These are phyloP conservation scores for Acrocephalus kingi DNA, from an alignment of 2,113 vertebrate species.

Conservation along the genomic window DNA sequence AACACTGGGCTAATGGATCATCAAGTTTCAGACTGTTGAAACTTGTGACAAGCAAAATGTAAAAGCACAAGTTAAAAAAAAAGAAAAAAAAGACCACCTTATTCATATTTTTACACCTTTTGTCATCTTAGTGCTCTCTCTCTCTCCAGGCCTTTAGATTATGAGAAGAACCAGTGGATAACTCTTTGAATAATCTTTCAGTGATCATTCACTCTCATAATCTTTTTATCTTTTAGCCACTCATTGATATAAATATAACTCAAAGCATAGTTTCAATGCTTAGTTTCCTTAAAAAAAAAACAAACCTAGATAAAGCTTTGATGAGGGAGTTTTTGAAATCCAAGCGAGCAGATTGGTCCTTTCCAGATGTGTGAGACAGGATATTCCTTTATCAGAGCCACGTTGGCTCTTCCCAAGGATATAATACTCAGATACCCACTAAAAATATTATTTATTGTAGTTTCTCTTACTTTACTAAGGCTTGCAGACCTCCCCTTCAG, in stretches of 20 bases:
- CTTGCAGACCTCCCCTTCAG: not conserved
- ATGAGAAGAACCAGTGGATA: not conserved
- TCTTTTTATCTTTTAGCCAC: not conserved
- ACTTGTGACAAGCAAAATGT: not conserved
- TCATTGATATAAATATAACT: not conserved
- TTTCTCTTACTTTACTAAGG: not conserved
- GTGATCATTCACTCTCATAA: not conserved
- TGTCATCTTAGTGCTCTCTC: not conserved
- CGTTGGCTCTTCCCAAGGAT: not conserved
- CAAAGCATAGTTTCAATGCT: not conserved
- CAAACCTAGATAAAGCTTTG: not conserved
- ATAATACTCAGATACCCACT: too few species aligned
- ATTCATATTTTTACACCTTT: slow-evolving; percentile 43
- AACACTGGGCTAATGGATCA: not conserved
- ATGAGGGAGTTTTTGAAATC: not conserved
- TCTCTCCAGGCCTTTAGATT: not conserved
- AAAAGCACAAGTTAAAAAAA: not conserved
- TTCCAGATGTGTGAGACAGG: not conserved
- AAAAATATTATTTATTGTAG: not conserved
- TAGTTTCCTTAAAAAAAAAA: not conserved
- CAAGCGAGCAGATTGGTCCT: not conserved
- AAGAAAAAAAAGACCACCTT: not conserved
- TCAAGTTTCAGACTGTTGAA: not conserved
- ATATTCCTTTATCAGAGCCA: not conserved
- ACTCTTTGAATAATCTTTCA: not conserved